A percentile compares a stretch with the other conserved stretches of the same genome.
phyloP scores from a whole-genome alignment of 2,888 invertebrate genomes.

The Prosopocoilus inquinatus region DNA sequence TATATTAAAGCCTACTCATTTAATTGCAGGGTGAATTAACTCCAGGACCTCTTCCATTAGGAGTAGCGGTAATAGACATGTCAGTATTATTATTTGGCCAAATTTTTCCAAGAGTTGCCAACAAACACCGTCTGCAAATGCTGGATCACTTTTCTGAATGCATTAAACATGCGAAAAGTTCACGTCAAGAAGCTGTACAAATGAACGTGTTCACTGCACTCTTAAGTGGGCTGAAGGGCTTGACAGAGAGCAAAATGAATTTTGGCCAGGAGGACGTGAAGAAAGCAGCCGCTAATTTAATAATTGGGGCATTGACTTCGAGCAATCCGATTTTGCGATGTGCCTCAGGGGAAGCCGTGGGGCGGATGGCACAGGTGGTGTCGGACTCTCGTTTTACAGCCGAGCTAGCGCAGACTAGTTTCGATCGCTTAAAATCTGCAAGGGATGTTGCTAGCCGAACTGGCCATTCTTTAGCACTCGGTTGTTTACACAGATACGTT shows the following conservation, averaged over 20 bases:
- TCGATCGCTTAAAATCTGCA: slow-evolving; percentile 82
- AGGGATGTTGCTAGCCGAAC: slow-evolving; percentile 85
- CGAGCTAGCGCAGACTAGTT: slow-evolving; percentile 85
- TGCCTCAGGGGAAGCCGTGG: slow-evolving; percentile 92
- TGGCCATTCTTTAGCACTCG: slow-evolving; percentile 88
- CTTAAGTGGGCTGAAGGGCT: slow-evolving; percentile 80
- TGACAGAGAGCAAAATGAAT: slow-evolving; percentile 82
- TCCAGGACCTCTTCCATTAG: slow-evolving; percentile 84
- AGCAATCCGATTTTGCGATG: slow-evolving; percentile 80
- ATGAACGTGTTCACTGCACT: slow-evolving; percentile 96
- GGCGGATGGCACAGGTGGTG: slow-evolving; percentile 87
- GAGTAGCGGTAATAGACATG: slow-evolving; percentile 94
- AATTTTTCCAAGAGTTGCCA: slow-evolving; percentile 91
- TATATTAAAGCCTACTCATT: neutral
- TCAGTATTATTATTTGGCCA: slow-evolving; percentile 90
- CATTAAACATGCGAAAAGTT: slow-evolving; percentile 88
- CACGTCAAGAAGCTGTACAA: slow-evolving; percentile 91
- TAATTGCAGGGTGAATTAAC: slow-evolving; percentile 56
- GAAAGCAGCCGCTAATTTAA: slow-evolving; percentile 76
- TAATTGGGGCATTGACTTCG: slow-evolving; percentile 74
- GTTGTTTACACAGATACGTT: slow-evolving; percentile 91
- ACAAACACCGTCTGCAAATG: slow-evolving; percentile 97
- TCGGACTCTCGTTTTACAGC: slow-evolving; percentile 85
- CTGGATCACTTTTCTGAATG: slow-evolving; percentile 95
- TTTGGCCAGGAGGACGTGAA: slow-evolving; percentile 89